A percentile compares a stretch with the other conserved stretches of the same genome.
Evolutionary conservation across 1,140 invertebrate genomes (phyloP).

Genomic region (Ceratina australensis): DNA sequence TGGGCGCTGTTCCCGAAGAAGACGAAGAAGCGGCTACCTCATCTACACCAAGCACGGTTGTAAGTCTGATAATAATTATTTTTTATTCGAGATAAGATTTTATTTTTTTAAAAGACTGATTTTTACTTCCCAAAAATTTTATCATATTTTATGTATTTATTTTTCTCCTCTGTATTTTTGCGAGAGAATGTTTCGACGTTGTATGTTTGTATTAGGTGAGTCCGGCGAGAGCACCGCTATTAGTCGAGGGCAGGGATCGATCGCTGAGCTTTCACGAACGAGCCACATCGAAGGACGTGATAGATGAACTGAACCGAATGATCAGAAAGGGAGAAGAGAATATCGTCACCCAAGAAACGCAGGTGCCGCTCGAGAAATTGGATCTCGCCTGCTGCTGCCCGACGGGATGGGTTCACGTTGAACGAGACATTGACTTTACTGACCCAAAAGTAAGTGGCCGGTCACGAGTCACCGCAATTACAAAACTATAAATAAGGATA

Average conservation of each 20-base stretch:
- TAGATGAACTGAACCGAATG: slow-evolving; percentile 87
- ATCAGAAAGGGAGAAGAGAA: slow-evolving; percentile 82
- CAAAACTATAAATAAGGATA: too few species aligned
- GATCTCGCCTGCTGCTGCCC: slow-evolving; percentile 85
- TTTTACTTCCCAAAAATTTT: too few species aligned
- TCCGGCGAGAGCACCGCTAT: slow-evolving; percentile 68
- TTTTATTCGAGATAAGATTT: background rate
- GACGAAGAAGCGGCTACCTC: slow-evolving; percentile 82
- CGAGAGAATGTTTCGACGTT: background rate
- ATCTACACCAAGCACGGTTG: slow-evolving; percentile 82
- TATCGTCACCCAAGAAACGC: slow-evolving; percentile 61
- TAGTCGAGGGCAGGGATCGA: slow-evolving; percentile 71
- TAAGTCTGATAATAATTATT: slow-evolving; percentile 49
- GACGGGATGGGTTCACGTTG: slow-evolving; percentile 89
- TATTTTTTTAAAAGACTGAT: too few species aligned
- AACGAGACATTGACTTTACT: slow-evolving; percentile 87
- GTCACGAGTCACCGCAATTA: background rate
- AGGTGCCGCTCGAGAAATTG: slow-evolving; percentile 74
- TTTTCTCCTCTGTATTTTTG: too few species aligned
- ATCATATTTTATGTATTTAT: too few species aligned
- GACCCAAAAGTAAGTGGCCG: slow-evolving; percentile 85
- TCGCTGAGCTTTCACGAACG: slow-evolving; percentile 85
- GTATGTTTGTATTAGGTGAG: slow-evolving; percentile 62
- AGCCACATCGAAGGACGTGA: slow-evolving; percentile 88
- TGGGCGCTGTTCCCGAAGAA: slow-evolving; percentile 84